Evolutionary conservation across 1,140 invertebrate genomes (phyloP).

Genomic region (Nixonia krombeini): DNA sequence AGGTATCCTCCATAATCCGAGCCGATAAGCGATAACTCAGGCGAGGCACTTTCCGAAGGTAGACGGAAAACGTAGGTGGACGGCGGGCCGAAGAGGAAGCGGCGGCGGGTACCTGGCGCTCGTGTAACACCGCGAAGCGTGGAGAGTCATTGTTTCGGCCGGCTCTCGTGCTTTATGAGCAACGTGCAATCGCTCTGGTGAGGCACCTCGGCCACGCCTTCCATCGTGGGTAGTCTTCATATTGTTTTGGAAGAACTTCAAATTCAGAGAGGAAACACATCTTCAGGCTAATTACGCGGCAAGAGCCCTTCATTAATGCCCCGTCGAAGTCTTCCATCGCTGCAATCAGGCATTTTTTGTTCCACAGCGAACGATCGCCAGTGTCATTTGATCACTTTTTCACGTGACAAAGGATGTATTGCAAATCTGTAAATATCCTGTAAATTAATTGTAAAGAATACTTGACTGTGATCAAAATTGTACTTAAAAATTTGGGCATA

Average conservation of each 20-base stretch:
- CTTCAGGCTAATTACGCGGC: conserved; percentile 29
- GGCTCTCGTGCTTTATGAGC: conserved; percentile 28
- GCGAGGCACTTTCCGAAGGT: conserved; percentile 10
- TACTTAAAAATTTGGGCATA: too few species aligned
- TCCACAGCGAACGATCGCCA: background rate
- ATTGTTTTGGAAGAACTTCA: conserved; percentile 34
- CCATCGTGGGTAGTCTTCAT: conserved; percentile 20
- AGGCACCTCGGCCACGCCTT: conserved; percentile 17
- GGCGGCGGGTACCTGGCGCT: background rate
- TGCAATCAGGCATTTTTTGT: conserved; percentile 9
- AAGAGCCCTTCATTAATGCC: conserved; percentile 27
- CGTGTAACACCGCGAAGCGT: background rate
- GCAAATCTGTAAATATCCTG: too few species aligned
- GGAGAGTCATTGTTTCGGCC: conserved; percentile 28
- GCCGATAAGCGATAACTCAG: conserved; percentile 30
- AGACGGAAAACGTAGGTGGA: conserved; percentile 23
- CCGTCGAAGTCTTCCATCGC: conserved; percentile 12
- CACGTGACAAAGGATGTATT: too few species aligned
- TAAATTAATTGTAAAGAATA: too few species aligned
- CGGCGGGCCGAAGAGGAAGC: conserved; percentile 2
- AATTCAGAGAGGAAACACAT: conserved; percentile 30
- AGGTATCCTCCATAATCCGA: conserved; percentile 19
- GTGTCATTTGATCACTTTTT: background rate
- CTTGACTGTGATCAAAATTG: too few species aligned
- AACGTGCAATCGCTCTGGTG: conserved; percentile 12